These are phyloP conservation scores for Cyrtorhinus lividipennis DNA, from an alignment of 1,140 invertebrate genomes.

Conservation along the genomic window DNA sequence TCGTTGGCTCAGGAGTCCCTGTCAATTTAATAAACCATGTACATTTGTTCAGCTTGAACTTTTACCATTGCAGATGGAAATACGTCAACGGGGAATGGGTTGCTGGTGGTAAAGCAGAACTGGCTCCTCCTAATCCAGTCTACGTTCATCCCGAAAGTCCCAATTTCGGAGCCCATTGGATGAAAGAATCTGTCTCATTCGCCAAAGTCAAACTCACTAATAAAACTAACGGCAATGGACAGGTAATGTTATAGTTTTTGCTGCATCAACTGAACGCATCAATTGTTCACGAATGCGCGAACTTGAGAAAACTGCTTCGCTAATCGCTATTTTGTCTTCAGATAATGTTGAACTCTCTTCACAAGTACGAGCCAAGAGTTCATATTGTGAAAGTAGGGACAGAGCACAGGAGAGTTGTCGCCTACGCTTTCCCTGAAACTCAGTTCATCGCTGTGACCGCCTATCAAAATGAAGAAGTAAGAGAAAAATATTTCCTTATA, in stretches of 20 bases:
- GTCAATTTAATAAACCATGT: no score
- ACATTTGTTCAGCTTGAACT: no score
- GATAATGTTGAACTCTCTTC: slow-evolving; percentile 78
- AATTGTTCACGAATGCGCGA: no score
- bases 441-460: slow-evolving; percentile 93
- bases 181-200: slow-evolving; percentile 91
- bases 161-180: slow-evolving; percentile 95
- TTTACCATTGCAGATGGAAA: slow-evolving; percentile 57
- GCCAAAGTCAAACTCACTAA: slow-evolving; percentile 97
- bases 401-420: slow-evolving; percentile 61
- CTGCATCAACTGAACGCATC: no score
- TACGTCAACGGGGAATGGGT: slow-evolving; percentile 98
- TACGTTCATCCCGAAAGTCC: slow-evolving; percentile 94
- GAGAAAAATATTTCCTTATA: no score
- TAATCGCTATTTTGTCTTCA: no score
- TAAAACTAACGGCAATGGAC: slow-evolving; percentile 78
- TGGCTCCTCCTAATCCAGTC: slow-evolving; percentile 72
- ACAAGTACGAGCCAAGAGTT: slow-evolving; percentile 92
- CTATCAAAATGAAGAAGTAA: slow-evolving; percentile 88
- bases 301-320: no score
- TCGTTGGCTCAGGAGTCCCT: no score
- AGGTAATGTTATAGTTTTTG: slow-evolving; percentile 40
- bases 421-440: slow-evolving; percentile 83
- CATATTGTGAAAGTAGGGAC: slow-evolving; percentile 75
- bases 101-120: slow-evolving; percentile 84